Percentiles rank a stretch among this genome's conserved stretches.
Conservation (phyloP, 35 echinoderm and acorn worm genomes). For the Strongylocentrotus purpuratus region DNA sequence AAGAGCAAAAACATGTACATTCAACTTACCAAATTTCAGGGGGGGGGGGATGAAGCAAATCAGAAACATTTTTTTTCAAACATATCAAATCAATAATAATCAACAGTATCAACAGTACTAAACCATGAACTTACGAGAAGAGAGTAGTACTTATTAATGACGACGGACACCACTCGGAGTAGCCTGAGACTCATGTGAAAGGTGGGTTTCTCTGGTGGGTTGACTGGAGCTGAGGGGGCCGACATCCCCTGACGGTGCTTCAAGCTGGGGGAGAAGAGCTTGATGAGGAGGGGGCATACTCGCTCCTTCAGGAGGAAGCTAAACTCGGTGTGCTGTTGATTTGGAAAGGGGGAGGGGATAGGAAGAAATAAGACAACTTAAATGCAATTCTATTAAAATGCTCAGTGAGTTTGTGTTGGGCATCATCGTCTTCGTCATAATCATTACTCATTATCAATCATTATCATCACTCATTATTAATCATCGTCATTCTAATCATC, state of each 20-base stretch:
- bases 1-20: no score
- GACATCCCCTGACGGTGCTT: conserved; percentile 79
- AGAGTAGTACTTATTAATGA: conserved; percentile 96
- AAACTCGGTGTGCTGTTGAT: conserved; percentile 86
- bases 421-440: no score
- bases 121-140: conserved; percentile 75
- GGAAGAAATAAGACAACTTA: not conserved
- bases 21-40: no score
- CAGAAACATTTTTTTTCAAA: no score
- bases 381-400: not conserved
- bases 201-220: conserved; percentile 86
- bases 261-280: conserved; percentile 91
- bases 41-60: no score
- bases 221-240: conserved; percentile 52
- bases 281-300: conserved; percentile 96
- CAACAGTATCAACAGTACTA: no score
- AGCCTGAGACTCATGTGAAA: conserved; percentile 91
- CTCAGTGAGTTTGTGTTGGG: not conserved
- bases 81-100: no score
- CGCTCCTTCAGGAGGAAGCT: conserved; percentile 96
- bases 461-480: no score
- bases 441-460: no score
- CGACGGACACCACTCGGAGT: conserved; percentile 90
- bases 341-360: not conserved
- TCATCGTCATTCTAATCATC: no score